Base-by-base conservation (phyloP, 2,797 vertebrate species). In the Thaleichthys pacificus region DNA sequence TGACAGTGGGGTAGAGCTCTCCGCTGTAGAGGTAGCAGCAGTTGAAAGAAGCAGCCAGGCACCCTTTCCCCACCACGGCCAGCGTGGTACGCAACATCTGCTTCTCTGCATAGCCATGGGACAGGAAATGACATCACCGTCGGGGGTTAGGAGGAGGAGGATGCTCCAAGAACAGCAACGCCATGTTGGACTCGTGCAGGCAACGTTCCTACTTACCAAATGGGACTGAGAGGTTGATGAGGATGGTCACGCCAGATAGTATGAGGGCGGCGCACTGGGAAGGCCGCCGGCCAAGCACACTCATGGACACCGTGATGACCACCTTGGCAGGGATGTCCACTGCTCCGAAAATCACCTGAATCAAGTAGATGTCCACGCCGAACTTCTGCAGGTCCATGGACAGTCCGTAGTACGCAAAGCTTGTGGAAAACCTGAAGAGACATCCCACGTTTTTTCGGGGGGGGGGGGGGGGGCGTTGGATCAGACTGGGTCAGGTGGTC, bases 241-340 rank as follows among this genome's bases (percentile, higher is more conserved):
- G 63, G 74, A 98, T 92, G 68, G 91, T 91, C 73, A 94, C 1
- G 54, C 97, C 97, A 0, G 95, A 91, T 0, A 94, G 0, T 35
- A 95, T 80, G 22, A 98, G 91, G 2, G 92, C 82, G 2, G 77
- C 91, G 1, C 82, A 70, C 38, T 97, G 95, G 0, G 96, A 95
- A 0, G 90, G 76, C 8, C 95, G 91, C n/a, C 97, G 92, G 22
- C 97, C 97, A 0, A 95, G 60, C 22, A 82, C 86, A 80, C 94
- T 96, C 90, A 97, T 92, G 1, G 84, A 64, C 21, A 95, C 26
- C 0, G 92, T 95, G 21, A 93, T 49, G 7, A 97, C 0, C 0
- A 97, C 30, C 79, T 97, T 98, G 81, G 97, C 95, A 0, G 97
- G 97, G 78, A 98, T 91, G 84, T 98, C 97, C 1, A 96, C 95